Conservation (phyloP, 2,797 vertebrate species). For the Coreius guichenoti region DNA sequence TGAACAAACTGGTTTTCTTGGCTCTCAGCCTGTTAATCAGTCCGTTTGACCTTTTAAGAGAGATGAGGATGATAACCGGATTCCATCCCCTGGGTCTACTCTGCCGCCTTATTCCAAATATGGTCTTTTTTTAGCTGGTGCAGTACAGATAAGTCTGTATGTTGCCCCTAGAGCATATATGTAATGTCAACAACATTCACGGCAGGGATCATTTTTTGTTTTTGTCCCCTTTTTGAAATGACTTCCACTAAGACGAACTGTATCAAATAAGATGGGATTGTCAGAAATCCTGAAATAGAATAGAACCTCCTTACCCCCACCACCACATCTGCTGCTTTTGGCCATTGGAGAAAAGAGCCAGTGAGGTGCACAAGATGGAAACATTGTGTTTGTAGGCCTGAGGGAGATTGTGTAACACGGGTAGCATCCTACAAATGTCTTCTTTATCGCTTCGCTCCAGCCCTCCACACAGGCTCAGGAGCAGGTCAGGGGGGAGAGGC, state of each 20-base stretch:
- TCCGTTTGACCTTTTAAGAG: slow-evolving; percentile 14
- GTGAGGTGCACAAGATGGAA: slow-evolving; percentile 42
- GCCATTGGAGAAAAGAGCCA: slow-evolving; percentile 42
- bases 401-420: slow-evolving; percentile 42
- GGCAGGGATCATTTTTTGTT: background rate
- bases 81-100: background rate
- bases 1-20: slow-evolving; percentile 11
- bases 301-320: background rate
- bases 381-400: slow-evolving; percentile 27
- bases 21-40: background rate
- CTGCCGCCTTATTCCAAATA: background rate
- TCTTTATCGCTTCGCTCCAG: slow-evolving; percentile 22
- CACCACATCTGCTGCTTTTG: slow-evolving; percentile 6
- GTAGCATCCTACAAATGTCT: slow-evolving; percentile 38
- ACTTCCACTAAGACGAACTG: background rate
- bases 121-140: slow-evolving; percentile 1
- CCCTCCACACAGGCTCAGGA: background rate
- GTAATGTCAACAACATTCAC: slow-evolving; percentile 8
- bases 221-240: background rate
- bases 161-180: slow-evolving; percentile 19
- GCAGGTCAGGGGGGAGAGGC: background rate
- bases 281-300: slow-evolving; percentile 22
- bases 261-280: slow-evolving; percentile 1
- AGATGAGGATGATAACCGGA: background rate
- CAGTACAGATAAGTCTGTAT: slow-evolving; percentile 13